Evolutionary conservation across 2,113 vertebrate genomes (phyloP).

Genomic region (Psilopogon haemacephalus): DNA sequence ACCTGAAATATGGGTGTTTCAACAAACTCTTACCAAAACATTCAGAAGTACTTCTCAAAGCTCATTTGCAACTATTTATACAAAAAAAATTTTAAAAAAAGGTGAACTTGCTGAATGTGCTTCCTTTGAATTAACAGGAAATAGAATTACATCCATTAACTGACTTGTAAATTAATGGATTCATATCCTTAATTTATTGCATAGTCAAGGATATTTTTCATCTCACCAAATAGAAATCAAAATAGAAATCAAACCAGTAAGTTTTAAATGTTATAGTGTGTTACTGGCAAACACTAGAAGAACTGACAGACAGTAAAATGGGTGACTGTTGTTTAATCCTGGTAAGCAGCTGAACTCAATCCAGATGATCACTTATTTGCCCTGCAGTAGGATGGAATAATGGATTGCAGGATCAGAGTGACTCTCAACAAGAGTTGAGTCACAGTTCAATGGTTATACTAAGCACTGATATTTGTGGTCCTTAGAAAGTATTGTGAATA

Average conservation of each 20-base stretch:
- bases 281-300: background rate
- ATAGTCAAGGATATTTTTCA: background rate
- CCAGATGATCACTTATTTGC: rapidly evolving
- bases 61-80: background rate
- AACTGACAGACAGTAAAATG: background rate
- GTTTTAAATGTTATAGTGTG: background rate
- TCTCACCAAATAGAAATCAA: background rate
- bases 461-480: background rate
- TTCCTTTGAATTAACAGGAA: background rate
- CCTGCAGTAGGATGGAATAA: rapidly evolving
- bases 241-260: too few relatives aligned
- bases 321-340: too few relatives aligned
- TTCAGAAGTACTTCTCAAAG: too few relatives aligned
- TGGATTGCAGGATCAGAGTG: background rate
- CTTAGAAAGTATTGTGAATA: background rate
- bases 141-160: background rate
- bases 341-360: background rate
- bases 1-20: background rate
- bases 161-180: background rate
- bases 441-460: background rate
- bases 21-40: rapidly evolving
- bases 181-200: background rate
- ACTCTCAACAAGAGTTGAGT: background rate
- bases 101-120: background rate
- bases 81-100: background rate